Evolutionary conservation across 2,888 invertebrate species (phyloP), one percentile per base, ranked within the genome.

Genomic region (Hydraecia micacea): DNA sequence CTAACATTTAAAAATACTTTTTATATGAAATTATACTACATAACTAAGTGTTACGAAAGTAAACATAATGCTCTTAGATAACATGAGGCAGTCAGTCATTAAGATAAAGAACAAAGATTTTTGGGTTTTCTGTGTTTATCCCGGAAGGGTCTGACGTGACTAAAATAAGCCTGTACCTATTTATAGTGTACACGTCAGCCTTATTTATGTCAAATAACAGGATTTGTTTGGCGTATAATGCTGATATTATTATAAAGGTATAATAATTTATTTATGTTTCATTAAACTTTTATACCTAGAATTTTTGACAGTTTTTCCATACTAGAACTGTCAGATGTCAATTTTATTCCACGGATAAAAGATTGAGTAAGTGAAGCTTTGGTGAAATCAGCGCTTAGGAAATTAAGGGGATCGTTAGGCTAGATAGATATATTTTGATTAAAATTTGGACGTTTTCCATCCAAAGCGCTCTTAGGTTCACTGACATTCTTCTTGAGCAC

Each of bases 61-160:
- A n/a, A 66, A 28, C 21, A 3, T n/a, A 42, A 67, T 18, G 5
- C 5, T 42, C 18, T 42, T 21, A 67, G 18, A 67, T 67, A 46
- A 46, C 42, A 46, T 36, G 25, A 21, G 28, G 55, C 52, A 25
- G 62, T 32, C 32, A 1, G 28, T 28, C 21, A 21, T 74, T 60
- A 32, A 52, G 39, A 68, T 46, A 74, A 52, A 74, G 63, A 65
- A 28, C 42, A 49, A 28, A 42, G 39, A 28, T 36, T 49, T 46
- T n/a, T 11, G 46, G 65, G 71, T 32, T 9, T 55, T 68, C 68
- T 72, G 55, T 67, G 36, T 67, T 32, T 55, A 75, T 58, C 55
- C 75, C 75, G 85, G 81, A 83, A 85, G 69, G 80, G 80, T 75
- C 85, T 52, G 67, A 63, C 75, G 25, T 49, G 28, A 67, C 39